Evolutionary conservation across 1,140 invertebrate species (phyloP).

Genomic region (Rhyzopertha dominica): DNA sequence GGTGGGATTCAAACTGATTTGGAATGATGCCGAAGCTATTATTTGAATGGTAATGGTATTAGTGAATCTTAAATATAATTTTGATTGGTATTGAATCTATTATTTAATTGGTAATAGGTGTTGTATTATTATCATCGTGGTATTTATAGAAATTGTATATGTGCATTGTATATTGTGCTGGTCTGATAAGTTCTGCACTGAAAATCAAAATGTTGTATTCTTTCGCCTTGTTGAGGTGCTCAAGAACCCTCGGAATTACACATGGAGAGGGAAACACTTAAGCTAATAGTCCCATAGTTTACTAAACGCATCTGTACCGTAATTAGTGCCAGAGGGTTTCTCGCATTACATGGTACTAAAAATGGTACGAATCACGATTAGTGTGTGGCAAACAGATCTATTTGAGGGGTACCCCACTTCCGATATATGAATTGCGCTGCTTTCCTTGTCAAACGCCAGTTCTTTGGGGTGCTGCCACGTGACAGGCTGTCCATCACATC

Average conservation of each 20-base stretch:
- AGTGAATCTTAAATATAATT: too few relatives aligned
- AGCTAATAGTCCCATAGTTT: conserved; percentile 15
- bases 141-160: too few relatives aligned
- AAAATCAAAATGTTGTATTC: conserved; percentile 31
- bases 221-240: conserved; percentile 22
- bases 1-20: too few relatives aligned
- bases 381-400: conserved; percentile 16
- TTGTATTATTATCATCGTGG: too few relatives aligned
- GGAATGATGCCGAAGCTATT: too few relatives aligned
- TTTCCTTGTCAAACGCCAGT: conserved; percentile 10
- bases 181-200: too few relatives aligned
- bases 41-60: too few relatives aligned
- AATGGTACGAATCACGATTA: conserved; percentile 5
- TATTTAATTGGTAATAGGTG: too few relatives aligned
- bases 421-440: conserved; percentile 6
- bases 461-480: background rate
- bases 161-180: too few relatives aligned
- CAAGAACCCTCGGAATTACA: conserved; percentile 29
- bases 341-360: conserved; percentile 13
- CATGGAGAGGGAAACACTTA: conserved; percentile 27
- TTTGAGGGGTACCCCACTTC: conserved; percentile 17
- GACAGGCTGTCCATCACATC: conserved; percentile 10
- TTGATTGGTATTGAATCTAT: too few relatives aligned
- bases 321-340: conserved; percentile 16
- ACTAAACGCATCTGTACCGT: conserved; percentile 29